These are phyloP conservation scores for Clupea harengus DNA, from an alignment of 2,113 vertebrate species.

Conservation along the genomic window DNA sequence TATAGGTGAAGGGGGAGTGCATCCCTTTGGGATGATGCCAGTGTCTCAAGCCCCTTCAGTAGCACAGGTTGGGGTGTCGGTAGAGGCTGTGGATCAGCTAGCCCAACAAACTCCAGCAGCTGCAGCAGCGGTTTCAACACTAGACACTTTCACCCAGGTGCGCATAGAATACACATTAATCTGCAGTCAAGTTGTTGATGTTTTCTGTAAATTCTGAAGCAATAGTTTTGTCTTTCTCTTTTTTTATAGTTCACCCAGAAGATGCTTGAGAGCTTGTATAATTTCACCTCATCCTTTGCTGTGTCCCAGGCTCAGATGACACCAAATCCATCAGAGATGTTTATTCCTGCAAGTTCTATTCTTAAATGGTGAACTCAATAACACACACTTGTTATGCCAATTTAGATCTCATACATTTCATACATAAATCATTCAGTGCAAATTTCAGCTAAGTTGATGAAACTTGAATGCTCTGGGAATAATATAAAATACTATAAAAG, in stretches of 20 bases:
- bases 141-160: slow-evolving; percentile 90
- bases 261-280: slow-evolving; percentile 95
- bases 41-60: slow-evolving; percentile 75
- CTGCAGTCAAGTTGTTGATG: neutral
- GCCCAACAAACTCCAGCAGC: slow-evolving; percentile 90
- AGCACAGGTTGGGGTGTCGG: slow-evolving; percentile 94
- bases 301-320: slow-evolving; percentile 91
- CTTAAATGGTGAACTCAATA: slow-evolving; percentile 78
- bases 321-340: slow-evolving; percentile 88
- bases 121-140: slow-evolving; percentile 81
- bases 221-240: neutral
- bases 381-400: neutral
- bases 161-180: neutral
- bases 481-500: too few species aligned
- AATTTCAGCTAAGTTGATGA: too few species aligned
- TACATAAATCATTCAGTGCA: neutral
- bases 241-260: slow-evolving; percentile 87
- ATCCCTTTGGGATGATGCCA: slow-evolving; percentile 85
- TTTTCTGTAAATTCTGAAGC: neutral
- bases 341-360: slow-evolving; percentile 88
- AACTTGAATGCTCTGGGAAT: too few species aligned
- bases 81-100: slow-evolving; percentile 87
- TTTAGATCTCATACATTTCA: neutral
- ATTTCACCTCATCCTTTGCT: slow-evolving; percentile 90
- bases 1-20: slow-evolving; percentile 83